These are phyloP conservation scores for Polypedilum vanderplanki DNA, from an alignment of 1,140 invertebrate genomes.

Conservation along the genomic window DNA sequence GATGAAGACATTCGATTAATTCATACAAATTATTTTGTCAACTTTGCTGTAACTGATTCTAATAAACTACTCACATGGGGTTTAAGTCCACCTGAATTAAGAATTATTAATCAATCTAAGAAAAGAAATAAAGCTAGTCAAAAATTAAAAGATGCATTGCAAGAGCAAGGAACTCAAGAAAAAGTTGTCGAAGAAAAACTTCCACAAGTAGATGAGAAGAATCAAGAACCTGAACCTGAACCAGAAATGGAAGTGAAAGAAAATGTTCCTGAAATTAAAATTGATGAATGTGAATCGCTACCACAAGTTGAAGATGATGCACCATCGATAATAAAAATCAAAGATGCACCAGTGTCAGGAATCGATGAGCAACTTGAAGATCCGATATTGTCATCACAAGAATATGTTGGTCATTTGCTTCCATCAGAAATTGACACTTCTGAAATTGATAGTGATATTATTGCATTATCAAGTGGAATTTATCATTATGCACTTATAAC, in stretches of 20 bases:
- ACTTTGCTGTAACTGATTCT: conserved; percentile 59
- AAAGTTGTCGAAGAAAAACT: conserved; percentile 25
- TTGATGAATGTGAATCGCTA: conserved; percentile 33
- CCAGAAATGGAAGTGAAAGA: conserved; percentile 31
- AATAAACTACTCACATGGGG: conserved; percentile 72
- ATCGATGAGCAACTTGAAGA: background rate
- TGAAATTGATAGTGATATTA: conserved; percentile 50
- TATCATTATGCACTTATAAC: conserved; percentile 57
- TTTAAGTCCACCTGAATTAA: conserved; percentile 65
- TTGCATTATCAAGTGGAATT: conserved; percentile 53
- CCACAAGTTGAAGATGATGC: conserved; percentile 39
- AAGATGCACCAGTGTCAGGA: background rate
- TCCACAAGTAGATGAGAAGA: conserved; percentile 16
- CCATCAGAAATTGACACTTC: conserved; percentile 54
- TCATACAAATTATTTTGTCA: conserved; percentile 73
- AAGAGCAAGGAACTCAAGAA: conserved; percentile 36
- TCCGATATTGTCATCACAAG: conserved; percentile 30
- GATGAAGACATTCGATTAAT: conserved; percentile 56
- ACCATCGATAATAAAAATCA: conserved; percentile 33
- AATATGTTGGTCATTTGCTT: conserved; percentile 47
- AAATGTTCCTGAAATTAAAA: conserved; percentile 31
- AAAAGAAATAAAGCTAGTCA: conserved; percentile 51
- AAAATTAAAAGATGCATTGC: conserved; percentile 40
- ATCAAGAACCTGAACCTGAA: background rate
- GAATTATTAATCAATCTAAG: conserved; percentile 59